Evolutionary conservation across 2,113 vertebrate species (phyloP).

Genomic region (Aleadryas rufinucha): DNA sequence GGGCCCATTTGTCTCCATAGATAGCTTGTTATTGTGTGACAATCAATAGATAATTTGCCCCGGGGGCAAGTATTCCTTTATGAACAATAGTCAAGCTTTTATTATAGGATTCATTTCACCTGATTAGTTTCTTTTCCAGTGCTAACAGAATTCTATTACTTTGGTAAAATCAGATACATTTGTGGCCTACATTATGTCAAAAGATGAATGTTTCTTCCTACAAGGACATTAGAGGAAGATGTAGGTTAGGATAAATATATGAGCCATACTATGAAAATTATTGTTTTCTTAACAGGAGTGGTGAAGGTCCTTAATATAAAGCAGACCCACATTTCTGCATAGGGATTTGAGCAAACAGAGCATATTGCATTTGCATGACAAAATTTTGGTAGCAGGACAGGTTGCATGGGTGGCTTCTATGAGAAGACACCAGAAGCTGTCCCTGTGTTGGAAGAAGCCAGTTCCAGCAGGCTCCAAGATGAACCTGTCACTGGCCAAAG

Average conservation of each 20-base stretch:
- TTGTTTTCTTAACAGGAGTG: neutral
- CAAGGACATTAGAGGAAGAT: neutral
- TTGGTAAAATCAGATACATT: neutral
- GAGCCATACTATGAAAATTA: neutral
- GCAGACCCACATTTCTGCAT: neutral
- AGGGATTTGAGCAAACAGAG: neutral
- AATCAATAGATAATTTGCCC: neutral
- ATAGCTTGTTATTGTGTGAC: neutral
- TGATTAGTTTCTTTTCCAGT: neutral
- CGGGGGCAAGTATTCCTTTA: neutral
- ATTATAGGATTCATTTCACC: neutral
- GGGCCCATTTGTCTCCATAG: neutral
- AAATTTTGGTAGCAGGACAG: neutral
- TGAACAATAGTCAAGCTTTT: neutral
- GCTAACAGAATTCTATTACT: neutral
- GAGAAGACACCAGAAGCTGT: neutral
- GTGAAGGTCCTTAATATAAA: neutral
- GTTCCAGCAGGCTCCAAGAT: fast-evolving
- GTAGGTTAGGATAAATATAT: neutral
- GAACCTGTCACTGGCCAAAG: neutral
- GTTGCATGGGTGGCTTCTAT: neutral
- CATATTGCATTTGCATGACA: fast-evolving
- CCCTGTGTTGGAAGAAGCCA: neutral
- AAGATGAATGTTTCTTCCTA: neutral
- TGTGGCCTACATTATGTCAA: neutral